Evolutionary conservation across 2,888 invertebrate species (phyloP), one percentile per base, ranked within the genome.

Genomic region (Acanthosepion esculentum): DNA sequence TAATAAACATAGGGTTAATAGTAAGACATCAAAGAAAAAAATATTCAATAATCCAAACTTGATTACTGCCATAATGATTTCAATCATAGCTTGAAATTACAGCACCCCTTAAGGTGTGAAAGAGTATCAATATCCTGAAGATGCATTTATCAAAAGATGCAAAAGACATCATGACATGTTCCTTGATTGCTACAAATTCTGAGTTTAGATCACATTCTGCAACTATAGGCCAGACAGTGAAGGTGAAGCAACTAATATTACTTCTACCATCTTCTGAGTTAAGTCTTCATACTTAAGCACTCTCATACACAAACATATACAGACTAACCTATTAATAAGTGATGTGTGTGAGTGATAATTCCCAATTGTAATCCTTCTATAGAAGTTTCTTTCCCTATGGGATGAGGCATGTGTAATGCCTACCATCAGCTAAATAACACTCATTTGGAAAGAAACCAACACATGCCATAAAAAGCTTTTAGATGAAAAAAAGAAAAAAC

Each of bases 281-380:
- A 15, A 41, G 12, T 78, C 33, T n/a, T 78, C 78, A n/a, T 78
- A 78, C 10, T 12, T 33, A n/a, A 78, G 18, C n/a, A 33, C 78
- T 59, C 59, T 59, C 59, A 6, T 23, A n/a, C 0, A 78, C 12
- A 78, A 15, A 33, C n/a, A 78, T n/a, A 78, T 3, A 78, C n/a
- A 78, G 23, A 78, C 10, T 78, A 78, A 55, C 78, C 78, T 78
- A 29, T 55, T 55, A 78, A 78, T 78, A n/a, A 78, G n/a, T 78
- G 29, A 4, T 20, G 20, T 78, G 29, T n/a, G 1, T 18, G 1
- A 29, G n/a, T 29, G 64, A 64, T 78, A 78, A 55, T 78, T 78
- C 78, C 29, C 78, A 78, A 78, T 78, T 78, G 78, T 78, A 78
- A 78, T 78, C 78, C n/a, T 78, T 78, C 78, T 78, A 78, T 64